Evolutionary conservation across 2,888 invertebrate species (phyloP).

Genomic region (Sycophila texana): DNA sequence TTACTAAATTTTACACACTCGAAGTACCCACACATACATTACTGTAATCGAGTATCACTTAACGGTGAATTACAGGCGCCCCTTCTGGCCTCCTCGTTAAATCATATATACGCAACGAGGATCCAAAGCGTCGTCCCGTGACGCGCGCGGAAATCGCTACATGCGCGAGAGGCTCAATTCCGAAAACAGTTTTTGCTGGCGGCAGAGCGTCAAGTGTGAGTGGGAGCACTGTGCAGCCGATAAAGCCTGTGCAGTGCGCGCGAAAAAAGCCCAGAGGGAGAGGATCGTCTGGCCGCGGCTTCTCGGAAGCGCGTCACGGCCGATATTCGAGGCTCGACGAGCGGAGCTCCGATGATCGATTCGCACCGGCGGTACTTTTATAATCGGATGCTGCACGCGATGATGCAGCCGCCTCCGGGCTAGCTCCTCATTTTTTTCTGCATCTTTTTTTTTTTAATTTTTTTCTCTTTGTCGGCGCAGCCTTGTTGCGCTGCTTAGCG

Average conservation of each 20-base stretch:
- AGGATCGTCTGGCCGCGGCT: conserved; percentile 7
- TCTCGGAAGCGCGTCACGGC: conserved; percentile 49
- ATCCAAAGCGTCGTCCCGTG: background rate
- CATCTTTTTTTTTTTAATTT: background rate
- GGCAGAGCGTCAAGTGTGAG: too few species aligned
- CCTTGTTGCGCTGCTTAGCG: conserved; percentile 34
- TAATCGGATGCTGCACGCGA: conserved; percentile 29
- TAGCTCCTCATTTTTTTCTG: background rate
- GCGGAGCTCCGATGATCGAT: conserved; percentile 50
- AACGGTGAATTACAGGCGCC: background rate
- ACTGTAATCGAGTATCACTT: background rate
- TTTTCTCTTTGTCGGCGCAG: background rate
- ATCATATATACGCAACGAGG: background rate
- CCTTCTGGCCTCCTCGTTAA: background rate
- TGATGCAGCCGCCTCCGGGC: conserved; percentile 8
- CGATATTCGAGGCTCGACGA: conserved; percentile 39
- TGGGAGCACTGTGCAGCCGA: too few species aligned
- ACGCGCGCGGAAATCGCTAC: conserved; percentile 8
- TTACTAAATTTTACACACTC: too few species aligned
- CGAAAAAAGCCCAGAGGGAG: background rate
- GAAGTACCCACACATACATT: background rate
- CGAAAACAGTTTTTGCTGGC: background rate
- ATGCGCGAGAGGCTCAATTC: background rate
- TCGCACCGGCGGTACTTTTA: conserved; percentile 16
- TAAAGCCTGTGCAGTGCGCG: too few species aligned